phyloP scores from a whole-genome alignment of 1,140 invertebrate genomes.

The Caerostris extrusa region DNA sequence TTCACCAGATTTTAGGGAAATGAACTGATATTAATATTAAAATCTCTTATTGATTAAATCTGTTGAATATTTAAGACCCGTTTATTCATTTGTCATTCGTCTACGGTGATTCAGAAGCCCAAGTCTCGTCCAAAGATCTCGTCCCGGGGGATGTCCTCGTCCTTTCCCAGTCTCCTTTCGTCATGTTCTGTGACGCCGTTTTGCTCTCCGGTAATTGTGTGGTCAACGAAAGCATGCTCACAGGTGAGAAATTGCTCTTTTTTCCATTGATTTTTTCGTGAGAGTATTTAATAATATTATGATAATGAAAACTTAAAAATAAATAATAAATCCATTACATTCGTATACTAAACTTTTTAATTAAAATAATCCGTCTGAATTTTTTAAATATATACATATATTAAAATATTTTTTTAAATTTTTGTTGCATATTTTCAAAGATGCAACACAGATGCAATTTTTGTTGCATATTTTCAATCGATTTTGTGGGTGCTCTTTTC shows the following conservation, averaged over 20 bases:
- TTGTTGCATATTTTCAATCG: too few relatives aligned
- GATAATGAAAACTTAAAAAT: too few relatives aligned
- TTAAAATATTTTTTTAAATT: too few relatives aligned
- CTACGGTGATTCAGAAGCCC: background rate
- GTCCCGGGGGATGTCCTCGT: conserved; percentile 94
- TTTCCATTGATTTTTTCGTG: too few relatives aligned
- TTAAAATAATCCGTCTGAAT: too few relatives aligned
- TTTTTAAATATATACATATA: too few relatives aligned
- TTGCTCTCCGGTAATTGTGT: conserved; percentile 92
- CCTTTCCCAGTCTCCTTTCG: conserved; percentile 87
- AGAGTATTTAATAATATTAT: too few relatives aligned
- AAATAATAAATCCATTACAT: too few relatives aligned
- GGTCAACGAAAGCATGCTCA: conserved; percentile 98
- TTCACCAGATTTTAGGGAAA: background rate
- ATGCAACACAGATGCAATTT: too few relatives aligned
- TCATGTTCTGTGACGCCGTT: conserved; percentile 94
- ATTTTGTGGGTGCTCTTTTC: too few relatives aligned
- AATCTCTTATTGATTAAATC: background rate
- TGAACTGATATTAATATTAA: background rate
- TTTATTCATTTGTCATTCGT: background rate
- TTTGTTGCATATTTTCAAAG: too few relatives aligned
- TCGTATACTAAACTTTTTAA: too few relatives aligned
- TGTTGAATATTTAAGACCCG: background rate
- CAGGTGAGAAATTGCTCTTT: conserved; percentile 82
- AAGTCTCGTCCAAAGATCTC: conserved; percentile 70